phyloP scores from a whole-genome alignment of 2,113 vertebrate genomes.

The Equus przewalskii region DNA sequence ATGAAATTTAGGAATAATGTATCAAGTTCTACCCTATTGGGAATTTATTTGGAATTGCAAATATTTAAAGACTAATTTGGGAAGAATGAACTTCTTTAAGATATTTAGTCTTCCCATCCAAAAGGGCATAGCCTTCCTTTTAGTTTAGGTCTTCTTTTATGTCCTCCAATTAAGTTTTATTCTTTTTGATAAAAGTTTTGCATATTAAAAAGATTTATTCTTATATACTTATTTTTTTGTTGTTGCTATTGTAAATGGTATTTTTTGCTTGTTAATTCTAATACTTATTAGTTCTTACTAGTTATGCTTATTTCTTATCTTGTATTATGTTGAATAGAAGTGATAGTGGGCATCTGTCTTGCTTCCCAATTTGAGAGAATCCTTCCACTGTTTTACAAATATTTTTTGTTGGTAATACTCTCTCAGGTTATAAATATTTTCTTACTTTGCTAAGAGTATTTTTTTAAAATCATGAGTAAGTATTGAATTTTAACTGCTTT shows the following conservation, averaged over 20 bases:
- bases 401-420: background rate
- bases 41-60: constrained; percentile 1
- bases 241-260: background rate
- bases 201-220: constrained; percentile 13
- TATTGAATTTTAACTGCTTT: background rate
- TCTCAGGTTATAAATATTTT: background rate
- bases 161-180: background rate
- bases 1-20: background rate
- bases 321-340: background rate
- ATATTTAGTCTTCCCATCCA: background rate
- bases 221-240: background rate
- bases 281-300: background rate
- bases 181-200: background rate
- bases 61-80: background rate
- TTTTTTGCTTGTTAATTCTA: constrained; percentile 8
- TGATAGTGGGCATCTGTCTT: background rate
- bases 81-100: constrained; percentile 1
- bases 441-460: background rate
- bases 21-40: background rate
- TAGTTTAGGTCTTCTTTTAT: constrained; percentile 10
- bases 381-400: background rate
- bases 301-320: background rate
- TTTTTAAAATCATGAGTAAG: background rate
- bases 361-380: background rate
- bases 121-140: background rate